Evolutionary conservation across 2,113 vertebrate genomes (phyloP).

Genomic region (Vidua chalybeata): DNA sequence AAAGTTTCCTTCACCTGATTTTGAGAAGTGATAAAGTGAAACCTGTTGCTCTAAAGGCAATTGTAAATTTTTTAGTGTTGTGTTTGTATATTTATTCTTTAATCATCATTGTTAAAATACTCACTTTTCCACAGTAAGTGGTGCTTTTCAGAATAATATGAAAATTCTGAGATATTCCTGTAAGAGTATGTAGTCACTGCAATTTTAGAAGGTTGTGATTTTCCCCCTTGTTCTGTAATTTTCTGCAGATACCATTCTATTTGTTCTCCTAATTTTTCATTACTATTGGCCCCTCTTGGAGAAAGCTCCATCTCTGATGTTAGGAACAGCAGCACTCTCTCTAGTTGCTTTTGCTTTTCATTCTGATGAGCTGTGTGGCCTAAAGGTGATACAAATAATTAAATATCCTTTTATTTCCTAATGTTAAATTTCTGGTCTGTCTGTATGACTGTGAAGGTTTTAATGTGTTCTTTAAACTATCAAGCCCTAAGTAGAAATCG

Average conservation of each 20-base stretch:
- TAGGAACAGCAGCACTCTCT: background rate
- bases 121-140: background rate
- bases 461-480: background rate
- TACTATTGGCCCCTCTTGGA: background rate
- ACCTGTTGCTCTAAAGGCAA: background rate
- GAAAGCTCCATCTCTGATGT: background rate
- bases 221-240: background rate
- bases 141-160: background rate
- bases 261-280: background rate
- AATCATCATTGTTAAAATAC: background rate
- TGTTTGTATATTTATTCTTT: background rate
- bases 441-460: background rate
- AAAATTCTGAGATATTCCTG: background rate
- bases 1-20: background rate
- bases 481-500: background rate
- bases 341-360: background rate
- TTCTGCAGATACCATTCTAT: background rate
- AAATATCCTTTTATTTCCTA: background rate
- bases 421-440: background rate
- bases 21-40: background rate
- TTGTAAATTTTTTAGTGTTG: background rate
- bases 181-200: background rate
- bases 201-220: background rate
- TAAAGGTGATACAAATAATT: background rate
- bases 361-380: background rate